Conservation (phyloP, 2,797 vertebrate genomes). For the Pitangus sulphuratus region DNA sequence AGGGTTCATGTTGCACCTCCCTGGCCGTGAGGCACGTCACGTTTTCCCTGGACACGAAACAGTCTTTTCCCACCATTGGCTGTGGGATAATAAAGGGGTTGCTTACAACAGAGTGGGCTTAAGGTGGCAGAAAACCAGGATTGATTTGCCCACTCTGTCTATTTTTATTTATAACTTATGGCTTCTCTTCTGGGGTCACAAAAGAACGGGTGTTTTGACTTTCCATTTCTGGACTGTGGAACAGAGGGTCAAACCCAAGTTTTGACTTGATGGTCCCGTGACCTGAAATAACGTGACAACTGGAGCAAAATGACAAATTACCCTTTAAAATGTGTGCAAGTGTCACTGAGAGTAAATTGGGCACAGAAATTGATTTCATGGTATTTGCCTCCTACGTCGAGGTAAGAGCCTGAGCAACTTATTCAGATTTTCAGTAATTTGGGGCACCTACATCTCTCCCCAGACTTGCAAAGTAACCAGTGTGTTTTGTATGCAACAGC, state of each 20-base stretch:
- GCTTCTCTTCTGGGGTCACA: neutral
- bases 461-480: neutral
- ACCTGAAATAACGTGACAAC: neutral
- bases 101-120: neutral
- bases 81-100: neutral
- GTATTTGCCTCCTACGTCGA: neutral
- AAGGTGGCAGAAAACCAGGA: neutral
- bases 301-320: neutral
- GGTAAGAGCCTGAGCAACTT: neutral
- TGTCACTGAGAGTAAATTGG: slow-evolving; percentile 15
- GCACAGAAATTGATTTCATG: slow-evolving; percentile 46
- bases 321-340: neutral
- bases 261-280: neutral
- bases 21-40: rapidly evolving
- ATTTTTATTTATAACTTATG: neutral
- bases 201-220: neutral
- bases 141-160: neutral
- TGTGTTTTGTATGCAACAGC: neutral
- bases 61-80: neutral
- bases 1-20: neutral
- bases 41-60: neutral
- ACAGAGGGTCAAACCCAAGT: neutral
- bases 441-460: neutral
- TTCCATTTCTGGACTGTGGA: neutral
- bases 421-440: neutral